Evolutionary conservation across 1,140 invertebrate species (phyloP).

Genomic region (Aphaenogaster rudis): DNA sequence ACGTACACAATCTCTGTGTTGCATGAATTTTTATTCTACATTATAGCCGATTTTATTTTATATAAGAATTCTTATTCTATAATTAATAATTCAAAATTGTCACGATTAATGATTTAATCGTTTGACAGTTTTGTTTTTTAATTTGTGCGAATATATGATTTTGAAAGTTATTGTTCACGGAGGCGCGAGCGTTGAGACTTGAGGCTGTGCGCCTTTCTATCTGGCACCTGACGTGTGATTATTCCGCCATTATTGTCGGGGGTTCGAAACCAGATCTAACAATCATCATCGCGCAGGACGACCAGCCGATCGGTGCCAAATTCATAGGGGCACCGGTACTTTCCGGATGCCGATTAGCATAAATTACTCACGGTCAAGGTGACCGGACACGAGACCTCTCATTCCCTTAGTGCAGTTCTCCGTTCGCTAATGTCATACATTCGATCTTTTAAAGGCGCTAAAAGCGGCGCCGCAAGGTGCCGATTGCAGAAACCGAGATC

Average conservation of each 20-base stretch:
- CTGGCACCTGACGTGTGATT: constrained; percentile 37
- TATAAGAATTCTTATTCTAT: neutral
- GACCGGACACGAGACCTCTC: constrained; percentile 67
- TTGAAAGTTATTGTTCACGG: constrained; percentile 18
- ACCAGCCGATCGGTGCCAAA: constrained; percentile 64
- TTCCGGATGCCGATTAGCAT: constrained; percentile 79
- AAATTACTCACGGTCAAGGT: constrained; percentile 79
- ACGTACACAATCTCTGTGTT: neutral
- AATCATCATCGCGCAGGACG: constrained; percentile 73
- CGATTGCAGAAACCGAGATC: constrained; percentile 7
- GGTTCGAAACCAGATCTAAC: constrained; percentile 76
- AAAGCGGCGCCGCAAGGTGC: constrained; percentile 75
- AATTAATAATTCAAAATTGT: neutral
- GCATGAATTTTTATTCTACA: constrained; percentile 2
- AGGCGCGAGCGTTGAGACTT: neutral
- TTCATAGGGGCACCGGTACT: constrained; percentile 72
- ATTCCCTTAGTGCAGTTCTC: constrained; percentile 71
- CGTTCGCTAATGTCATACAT: constrained; percentile 81
- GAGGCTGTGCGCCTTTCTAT: constrained; percentile 8
- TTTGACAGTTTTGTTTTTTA: neutral
- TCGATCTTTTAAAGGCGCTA: constrained; percentile 78
- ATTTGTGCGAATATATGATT: neutral
- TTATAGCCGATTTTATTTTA: no score
- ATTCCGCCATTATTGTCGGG: constrained; percentile 70
- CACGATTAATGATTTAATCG: neutral